These are phyloP conservation scores for Psilopsiagon aurifrons DNA, from an alignment of 2,113 vertebrate genomes.

Conservation along the genomic window DNA sequence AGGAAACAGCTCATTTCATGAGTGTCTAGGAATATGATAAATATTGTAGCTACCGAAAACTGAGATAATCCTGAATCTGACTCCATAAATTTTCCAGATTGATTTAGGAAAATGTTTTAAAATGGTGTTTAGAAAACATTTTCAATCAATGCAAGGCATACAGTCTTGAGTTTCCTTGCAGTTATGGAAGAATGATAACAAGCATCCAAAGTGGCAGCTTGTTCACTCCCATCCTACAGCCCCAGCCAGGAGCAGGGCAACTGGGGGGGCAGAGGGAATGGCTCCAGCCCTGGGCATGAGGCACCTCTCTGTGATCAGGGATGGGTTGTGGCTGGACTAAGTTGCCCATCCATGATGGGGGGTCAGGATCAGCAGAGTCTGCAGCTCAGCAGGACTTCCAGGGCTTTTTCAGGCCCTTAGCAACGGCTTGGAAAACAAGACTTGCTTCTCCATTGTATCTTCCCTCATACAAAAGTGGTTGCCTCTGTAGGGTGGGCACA, in stretches of 20 bases:
- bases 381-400: background rate
- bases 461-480: background rate
- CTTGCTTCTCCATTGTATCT: background rate
- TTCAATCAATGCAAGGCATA: background rate
- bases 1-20: background rate
- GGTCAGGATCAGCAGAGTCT: background rate
- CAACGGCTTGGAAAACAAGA: background rate
- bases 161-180: background rate
- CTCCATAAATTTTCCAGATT: background rate
- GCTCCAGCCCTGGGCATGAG: background rate
- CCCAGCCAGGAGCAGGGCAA: background rate
- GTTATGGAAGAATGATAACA: background rate
- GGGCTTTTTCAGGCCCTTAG: background rate
- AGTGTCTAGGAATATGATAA: background rate
- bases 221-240: background rate
- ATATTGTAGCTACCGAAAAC: background rate
- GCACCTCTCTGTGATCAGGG: background rate
- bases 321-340: background rate
- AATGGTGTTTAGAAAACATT: background rate
- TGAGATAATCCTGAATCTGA: background rate
- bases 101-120: background rate
- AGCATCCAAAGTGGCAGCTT: background rate
- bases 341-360: no score
- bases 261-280: background rate
- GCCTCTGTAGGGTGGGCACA: background rate